Conservation (phyloP, 2,797 vertebrate species). For the Caiman crocodilus region DNA sequence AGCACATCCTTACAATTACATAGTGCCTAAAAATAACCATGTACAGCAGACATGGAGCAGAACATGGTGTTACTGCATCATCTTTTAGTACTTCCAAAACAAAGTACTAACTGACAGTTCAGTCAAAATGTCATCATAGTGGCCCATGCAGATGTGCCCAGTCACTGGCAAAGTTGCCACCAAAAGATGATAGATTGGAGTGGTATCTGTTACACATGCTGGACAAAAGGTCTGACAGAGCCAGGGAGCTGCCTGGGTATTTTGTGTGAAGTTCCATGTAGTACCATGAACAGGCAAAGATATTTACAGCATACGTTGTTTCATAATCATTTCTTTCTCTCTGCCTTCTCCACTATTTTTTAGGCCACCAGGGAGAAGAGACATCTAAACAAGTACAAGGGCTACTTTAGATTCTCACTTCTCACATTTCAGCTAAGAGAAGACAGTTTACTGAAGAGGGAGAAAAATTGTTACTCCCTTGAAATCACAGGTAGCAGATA, state of each 20-base stretch:
- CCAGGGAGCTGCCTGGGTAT: accelerated
- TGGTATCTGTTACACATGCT: background rate
- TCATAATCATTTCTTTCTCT: background rate
- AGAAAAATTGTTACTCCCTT: background rate
- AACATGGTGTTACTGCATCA: too few relatives aligned
- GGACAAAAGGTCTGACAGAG: background rate
- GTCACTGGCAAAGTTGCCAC: background rate
- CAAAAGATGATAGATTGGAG: background rate
- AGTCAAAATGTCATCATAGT: too few relatives aligned
- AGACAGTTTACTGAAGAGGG: background rate
- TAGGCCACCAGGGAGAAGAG: background rate
- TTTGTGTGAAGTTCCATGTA: background rate
- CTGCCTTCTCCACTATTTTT: background rate
- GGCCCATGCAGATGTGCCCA: background rate
- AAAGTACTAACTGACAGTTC: too few relatives aligned
- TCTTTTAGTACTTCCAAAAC: too few relatives aligned
- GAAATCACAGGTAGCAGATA: background rate
- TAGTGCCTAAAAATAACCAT: too few relatives aligned
- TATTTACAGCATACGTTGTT: background rate
- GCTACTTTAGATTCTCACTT: background rate
- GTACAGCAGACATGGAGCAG: too few relatives aligned
- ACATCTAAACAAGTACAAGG: background rate
- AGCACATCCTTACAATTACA: too few relatives aligned
- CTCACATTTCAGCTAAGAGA: background rate
- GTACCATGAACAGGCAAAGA: background rate